A percentile compares a stretch with the other conserved stretches of the same genome.
These are phyloP conservation scores for Orycteropus afer DNA, from an alignment of 2,113 vertebrate genomes.

Conservation along the genomic window DNA sequence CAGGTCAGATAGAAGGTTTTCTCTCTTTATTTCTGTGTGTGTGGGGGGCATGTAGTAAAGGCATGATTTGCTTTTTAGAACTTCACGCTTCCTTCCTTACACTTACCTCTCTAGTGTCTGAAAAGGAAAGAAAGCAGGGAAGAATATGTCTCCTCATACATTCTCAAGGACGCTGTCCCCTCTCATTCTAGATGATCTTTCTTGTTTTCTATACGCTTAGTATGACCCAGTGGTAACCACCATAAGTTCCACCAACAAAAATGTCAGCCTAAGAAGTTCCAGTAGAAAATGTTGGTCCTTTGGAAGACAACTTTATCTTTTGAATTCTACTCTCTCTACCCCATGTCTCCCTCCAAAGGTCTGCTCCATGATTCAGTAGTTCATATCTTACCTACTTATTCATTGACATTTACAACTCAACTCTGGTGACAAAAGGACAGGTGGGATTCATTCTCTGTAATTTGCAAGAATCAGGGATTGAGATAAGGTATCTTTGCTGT, in stretches of 20 bases:
- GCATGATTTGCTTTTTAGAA: neutral
- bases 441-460: constrained; percentile 1
- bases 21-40: neutral
- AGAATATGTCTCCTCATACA: neutral
- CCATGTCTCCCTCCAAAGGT: neutral
- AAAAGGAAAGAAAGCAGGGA: neutral
- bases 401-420: neutral
- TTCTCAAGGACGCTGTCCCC: neutral
- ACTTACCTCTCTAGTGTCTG: neutral
- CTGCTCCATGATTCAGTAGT: neutral
- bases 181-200: constrained; percentile 19
- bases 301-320: neutral
- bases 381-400: neutral
- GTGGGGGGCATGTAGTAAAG: neutral
- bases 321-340: neutral
- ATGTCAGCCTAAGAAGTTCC: constrained; percentile 29
- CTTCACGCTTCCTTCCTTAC: neutral
- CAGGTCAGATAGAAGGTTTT: neutral
- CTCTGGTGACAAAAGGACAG: neutral
- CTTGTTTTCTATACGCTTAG: constrained; percentile 32
- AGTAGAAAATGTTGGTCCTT: neutral
- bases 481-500: neutral
- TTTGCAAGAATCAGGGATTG: neutral
- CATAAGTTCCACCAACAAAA: constrained; percentile 18
- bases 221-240: neutral